phyloP scores from a whole-genome alignment of 2,888 invertebrate genomes.

The Halictus ligatus region DNA sequence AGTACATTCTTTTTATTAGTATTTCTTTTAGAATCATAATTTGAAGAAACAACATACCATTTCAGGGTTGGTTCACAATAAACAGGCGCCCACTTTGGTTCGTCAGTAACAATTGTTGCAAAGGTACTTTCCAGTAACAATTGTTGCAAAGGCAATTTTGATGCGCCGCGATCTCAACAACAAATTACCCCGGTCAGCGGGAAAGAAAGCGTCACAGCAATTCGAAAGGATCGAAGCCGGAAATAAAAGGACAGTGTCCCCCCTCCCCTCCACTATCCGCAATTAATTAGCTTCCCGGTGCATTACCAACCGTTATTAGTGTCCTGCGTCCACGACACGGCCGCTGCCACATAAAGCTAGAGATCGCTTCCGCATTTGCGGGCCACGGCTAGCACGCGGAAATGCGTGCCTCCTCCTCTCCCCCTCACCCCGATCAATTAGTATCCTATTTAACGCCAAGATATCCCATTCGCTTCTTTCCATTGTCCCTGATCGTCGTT shows the following conservation, averaged over 20 bases:
- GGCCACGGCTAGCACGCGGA: neutral
- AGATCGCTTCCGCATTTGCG: conserved; percentile 2
- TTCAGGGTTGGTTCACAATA: neutral
- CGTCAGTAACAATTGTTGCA: neutral
- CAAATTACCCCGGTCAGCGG: neutral
- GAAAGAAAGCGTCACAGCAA: neutral
- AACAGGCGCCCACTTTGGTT: neutral
- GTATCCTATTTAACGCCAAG: neutral
- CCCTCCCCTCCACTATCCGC: conserved; percentile 19
- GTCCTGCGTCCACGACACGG: conserved; percentile 36
- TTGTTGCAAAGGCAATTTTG: neutral
- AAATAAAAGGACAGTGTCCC: neutral
- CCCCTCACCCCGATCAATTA: too few species aligned
- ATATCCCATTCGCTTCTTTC: neutral
- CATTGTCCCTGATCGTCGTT: neutral
- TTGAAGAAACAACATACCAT: too few species aligned
- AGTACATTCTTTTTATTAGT: too few species aligned
- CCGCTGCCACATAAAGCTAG: conserved; percentile 30
- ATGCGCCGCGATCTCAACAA: neutral
- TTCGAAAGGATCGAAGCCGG: neutral
- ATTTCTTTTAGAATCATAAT: too few species aligned
- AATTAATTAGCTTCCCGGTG: conserved; percentile 66
- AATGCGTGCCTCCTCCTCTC: too few species aligned
- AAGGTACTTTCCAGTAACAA: neutral
- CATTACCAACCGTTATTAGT: conserved; percentile 66